These are phyloP conservation scores for Matsumurasca onukii DNA, from an alignment of 1,140 invertebrate genomes.

Conservation along the genomic window DNA sequence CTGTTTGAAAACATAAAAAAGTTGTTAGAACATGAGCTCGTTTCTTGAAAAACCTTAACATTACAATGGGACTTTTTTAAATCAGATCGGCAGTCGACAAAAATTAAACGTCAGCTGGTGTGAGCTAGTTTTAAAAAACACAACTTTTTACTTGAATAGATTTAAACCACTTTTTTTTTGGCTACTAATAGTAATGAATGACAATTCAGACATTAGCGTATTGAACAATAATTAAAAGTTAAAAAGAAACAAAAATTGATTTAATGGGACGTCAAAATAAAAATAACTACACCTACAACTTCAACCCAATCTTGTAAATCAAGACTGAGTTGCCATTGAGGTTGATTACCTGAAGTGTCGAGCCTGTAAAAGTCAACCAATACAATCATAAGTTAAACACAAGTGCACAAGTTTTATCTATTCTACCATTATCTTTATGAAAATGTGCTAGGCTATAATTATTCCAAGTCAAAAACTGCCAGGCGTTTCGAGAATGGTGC, in stretches of 20 bases:
- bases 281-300: conserved; percentile 4
- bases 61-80: too few relatives aligned
- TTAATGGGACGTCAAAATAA: neutral
- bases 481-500: too few relatives aligned
- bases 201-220: neutral
- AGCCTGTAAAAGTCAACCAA: conserved; percentile 23
- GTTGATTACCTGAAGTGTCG: conserved; percentile 9
- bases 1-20: conserved; percentile 48
- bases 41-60: too few relatives aligned
- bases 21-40: neutral
- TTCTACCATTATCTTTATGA: too few relatives aligned
- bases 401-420: neutral
- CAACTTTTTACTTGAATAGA: neutral
- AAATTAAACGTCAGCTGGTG: neutral
- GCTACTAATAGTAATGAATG: too few relatives aligned
- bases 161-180: too few relatives aligned
- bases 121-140: neutral
- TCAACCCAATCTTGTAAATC: conserved; percentile 1
- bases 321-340: conserved; percentile 15
- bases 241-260: too few relatives aligned
- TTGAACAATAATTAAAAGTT: too few relatives aligned
- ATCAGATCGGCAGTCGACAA: neutral
- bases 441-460: too few relatives aligned
- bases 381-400: conserved; percentile 12
- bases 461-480: too few relatives aligned